Percentiles rank a stretch among this genome's conserved stretches.
phyloP scores from a whole-genome alignment of 2,113 vertebrate genomes.

The Indicator indicator region DNA sequence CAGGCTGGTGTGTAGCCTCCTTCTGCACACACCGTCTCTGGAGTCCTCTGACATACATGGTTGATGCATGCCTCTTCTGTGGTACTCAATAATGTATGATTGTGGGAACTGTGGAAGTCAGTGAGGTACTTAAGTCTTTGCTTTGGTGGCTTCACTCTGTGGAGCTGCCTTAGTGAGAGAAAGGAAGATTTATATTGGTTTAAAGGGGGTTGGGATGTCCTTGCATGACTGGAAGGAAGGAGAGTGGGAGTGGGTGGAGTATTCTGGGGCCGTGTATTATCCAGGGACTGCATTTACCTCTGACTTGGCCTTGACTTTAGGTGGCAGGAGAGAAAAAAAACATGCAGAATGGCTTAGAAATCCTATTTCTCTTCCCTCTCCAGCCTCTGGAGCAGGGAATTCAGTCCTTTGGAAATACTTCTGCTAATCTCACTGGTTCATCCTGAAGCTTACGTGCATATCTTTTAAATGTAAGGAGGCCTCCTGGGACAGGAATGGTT shows the following conservation, averaged over 20 bases:
- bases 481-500: not conserved
- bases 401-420: not conserved
- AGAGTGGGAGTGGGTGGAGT: not conserved
- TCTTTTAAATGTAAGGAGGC: not conserved
- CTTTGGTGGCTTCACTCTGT: not conserved
- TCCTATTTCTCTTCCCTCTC: not conserved
- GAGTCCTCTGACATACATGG: accelerated
- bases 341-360: not conserved
- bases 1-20: not conserved
- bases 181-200: not conserved
- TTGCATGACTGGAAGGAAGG: not conserved
- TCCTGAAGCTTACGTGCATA: accelerated
- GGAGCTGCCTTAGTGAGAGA: not conserved
- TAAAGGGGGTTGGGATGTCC: not conserved
- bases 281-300: not conserved
- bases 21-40: not conserved
- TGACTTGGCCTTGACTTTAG: not conserved
- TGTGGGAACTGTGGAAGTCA: not conserved
- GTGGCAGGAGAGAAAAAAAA: not conserved
- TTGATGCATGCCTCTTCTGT: accelerated
- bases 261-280: not conserved
- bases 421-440: not conserved
- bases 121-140: not conserved
- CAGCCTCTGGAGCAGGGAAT: not conserved
- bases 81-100: not conserved